phyloP scores from a whole-genome alignment of 2,113 vertebrate species.

The Pachyramphus minor region DNA sequence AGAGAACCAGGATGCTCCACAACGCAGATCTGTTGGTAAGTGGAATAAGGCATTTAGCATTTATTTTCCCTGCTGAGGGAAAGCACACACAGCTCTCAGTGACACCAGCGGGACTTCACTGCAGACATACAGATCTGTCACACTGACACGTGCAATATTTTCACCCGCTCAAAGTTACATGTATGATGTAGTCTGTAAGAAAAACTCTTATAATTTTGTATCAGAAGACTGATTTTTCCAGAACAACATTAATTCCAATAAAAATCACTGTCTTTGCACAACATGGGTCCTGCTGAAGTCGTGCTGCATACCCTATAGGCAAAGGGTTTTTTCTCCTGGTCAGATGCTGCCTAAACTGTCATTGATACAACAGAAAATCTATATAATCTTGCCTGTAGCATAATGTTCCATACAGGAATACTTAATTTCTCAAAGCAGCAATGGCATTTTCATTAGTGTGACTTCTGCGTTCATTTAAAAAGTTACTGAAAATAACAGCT shows the following conservation, averaged over 20 bases:
- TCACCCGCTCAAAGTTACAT: not conserved
- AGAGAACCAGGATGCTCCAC: not conserved
- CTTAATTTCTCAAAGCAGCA: not conserved
- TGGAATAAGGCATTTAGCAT: not conserved
- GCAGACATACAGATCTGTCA: not conserved
- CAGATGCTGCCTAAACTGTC: not conserved
- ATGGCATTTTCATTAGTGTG: not conserved
- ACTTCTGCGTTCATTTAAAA: not conserved
- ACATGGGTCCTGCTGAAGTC: not conserved
- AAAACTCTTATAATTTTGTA: not conserved
- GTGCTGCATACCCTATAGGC: not conserved
- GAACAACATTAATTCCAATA: not conserved
- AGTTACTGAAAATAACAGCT: not conserved
- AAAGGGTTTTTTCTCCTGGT: not conserved
- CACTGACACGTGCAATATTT: fast-evolving
- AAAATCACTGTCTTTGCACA: not conserved
- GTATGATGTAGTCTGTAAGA: not conserved
- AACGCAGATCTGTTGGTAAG: not conserved
- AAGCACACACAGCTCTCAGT: not conserved
- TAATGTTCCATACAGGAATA: not conserved
- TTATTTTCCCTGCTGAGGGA: not conserved
- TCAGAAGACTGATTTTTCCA: not conserved
- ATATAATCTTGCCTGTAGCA: not conserved
- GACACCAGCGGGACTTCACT: not conserved
- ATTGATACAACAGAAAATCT: not conserved